Evolutionary conservation across 1,140 invertebrate species (phyloP).

Genomic region (Penaeus chinensis): DNA sequence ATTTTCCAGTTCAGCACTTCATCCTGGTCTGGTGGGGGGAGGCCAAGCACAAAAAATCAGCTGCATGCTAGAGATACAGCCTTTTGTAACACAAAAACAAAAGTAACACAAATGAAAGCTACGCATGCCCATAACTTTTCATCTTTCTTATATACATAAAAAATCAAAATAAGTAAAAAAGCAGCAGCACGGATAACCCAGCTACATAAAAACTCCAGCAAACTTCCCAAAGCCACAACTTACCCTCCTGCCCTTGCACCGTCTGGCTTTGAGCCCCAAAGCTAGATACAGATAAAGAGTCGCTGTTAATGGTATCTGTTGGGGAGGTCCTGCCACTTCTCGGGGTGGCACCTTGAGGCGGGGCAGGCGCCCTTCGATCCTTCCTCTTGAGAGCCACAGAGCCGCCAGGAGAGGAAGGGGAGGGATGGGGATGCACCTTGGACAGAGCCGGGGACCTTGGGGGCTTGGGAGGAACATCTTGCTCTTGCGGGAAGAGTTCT

Average conservation of each 20-base stretch:
- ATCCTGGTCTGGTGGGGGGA: conserved; percentile 42
- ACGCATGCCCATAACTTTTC: too few relatives aligned
- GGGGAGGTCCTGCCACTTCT: conserved; percentile 13
- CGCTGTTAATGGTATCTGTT: conserved; percentile 19
- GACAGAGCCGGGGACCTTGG: too few relatives aligned
- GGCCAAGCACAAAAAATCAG: conserved; percentile 30
- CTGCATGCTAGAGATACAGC: conserved; percentile 7
- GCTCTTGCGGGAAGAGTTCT: neutral
- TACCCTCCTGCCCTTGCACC: neutral
- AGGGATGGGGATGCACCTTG: too few relatives aligned
- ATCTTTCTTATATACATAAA: too few relatives aligned
- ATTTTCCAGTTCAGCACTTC: conserved; percentile 59
- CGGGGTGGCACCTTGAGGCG: conserved; percentile 8
- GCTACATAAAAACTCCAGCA: neutral
- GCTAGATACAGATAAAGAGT: conserved; percentile 18
- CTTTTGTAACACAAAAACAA: neutral
- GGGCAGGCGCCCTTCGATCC: conserved; percentile 52
- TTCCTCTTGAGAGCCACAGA: conserved; percentile 58
- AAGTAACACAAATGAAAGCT: neutral
- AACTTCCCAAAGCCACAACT: neutral
- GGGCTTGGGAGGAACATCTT: neutral
- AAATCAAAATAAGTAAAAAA: neutral
- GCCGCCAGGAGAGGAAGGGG: conserved; percentile 37
- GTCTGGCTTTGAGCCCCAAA: neutral
- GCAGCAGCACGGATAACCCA: neutral